These are phyloP conservation scores for Pandemis corylana DNA, from an alignment of 2,888 invertebrate genomes.

Conservation along the genomic window DNA sequence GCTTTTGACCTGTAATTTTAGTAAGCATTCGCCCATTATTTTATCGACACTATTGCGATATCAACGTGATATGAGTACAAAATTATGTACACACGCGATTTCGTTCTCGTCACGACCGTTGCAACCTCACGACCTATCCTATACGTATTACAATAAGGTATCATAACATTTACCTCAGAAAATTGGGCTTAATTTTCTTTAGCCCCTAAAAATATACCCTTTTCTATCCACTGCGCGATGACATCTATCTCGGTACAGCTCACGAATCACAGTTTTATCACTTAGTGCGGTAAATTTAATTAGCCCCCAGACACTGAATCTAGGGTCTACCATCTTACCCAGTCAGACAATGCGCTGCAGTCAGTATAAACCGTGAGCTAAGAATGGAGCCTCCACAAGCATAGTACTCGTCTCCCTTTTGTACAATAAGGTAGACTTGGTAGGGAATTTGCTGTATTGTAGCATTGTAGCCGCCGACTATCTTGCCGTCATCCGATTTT, in stretches of 20 bases:
- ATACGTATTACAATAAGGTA: no score
- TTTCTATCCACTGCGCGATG: neutral
- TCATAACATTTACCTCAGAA: neutral
- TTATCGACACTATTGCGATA: conserved; percentile 1
- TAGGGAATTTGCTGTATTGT: conserved; percentile 68
- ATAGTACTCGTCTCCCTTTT: conserved; percentile 57
- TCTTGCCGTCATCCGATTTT: conserved; percentile 52
- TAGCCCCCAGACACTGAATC: neutral
- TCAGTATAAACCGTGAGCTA: conserved; percentile 63
- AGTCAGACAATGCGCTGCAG: conserved; percentile 79
- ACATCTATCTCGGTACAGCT: neutral
- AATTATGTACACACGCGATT: conserved; percentile 4
- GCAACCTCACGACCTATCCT: neutral
- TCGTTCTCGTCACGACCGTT: neutral
- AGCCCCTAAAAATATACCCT: neutral
- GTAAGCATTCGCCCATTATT: neutral
- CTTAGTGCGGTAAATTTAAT: no score
- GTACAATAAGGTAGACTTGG: conserved; percentile 69
- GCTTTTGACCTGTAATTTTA: conserved; percentile 6
- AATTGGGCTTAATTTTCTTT: no score
- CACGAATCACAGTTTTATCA: neutral
- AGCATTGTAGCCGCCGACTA: conserved; percentile 74
- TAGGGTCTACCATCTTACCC: conserved; percentile 60
- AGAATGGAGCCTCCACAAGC: conserved; percentile 80
- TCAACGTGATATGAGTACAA: conserved; percentile 8